A percentile compares a stretch with the other conserved stretches of the same genome.
phyloP scores from a whole-genome alignment of 2,888 invertebrate genomes.

The Acleris emargana region DNA sequence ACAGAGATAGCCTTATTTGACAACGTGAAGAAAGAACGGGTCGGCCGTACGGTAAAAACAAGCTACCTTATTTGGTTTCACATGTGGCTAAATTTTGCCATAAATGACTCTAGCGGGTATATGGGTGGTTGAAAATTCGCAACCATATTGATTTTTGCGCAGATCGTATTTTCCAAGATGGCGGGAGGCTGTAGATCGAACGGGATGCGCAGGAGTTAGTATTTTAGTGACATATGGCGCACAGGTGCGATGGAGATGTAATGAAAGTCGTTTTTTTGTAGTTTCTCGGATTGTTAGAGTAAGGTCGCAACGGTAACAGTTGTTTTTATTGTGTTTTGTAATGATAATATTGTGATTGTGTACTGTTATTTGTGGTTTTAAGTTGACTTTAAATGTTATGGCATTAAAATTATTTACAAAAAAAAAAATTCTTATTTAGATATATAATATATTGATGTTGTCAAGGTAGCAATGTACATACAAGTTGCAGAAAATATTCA shows the following conservation, averaged over 20 bases:
- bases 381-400: too few relatives aligned
- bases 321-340: constrained; percentile 1
- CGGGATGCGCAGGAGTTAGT: constrained; percentile 52
- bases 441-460: too few relatives aligned
- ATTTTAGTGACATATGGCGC: constrained; percentile 64
- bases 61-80: constrained; percentile 79
- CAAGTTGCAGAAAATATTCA: too few relatives aligned
- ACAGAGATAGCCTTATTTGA: constrained; percentile 51
- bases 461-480: too few relatives aligned
- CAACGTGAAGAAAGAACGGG: constrained; percentile 46
- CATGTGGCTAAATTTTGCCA: constrained; percentile 76
- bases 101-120: constrained; percentile 56
- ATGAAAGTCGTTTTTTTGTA: constrained; percentile 39
- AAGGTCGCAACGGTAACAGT: constrained; percentile 15
- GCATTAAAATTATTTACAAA: too few relatives aligned
- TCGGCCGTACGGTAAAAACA: constrained; percentile 64
- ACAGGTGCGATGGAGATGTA: constrained; percentile 39
- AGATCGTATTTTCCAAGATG: constrained; percentile 49
- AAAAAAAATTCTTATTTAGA: too few relatives aligned
- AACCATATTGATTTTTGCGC: constrained; percentile 52
- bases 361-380: background rate
- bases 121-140: constrained; percentile 57
- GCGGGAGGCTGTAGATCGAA: constrained; percentile 38
- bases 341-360: background rate
- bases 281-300: constrained; percentile 34